Base-by-base conservation (phyloP, 2,888 invertebrate species). In the Synanthedon myopaeformis region DNA sequence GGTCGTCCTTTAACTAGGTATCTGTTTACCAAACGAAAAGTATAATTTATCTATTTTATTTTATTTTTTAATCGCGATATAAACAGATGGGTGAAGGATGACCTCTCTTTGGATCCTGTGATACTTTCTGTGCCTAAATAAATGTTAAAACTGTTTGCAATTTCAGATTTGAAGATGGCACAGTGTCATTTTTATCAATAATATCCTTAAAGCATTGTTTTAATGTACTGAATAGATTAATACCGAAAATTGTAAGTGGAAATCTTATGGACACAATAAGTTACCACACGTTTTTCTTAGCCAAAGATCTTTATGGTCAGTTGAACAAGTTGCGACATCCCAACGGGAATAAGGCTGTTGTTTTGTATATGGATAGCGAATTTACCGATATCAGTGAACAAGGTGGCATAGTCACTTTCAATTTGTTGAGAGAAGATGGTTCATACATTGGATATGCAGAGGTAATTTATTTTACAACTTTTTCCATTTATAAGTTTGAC, bases 81-180 rank as follows among this genome's bases (percentile, higher is more conserved):
- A 23, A 23, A 23, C 23, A 23, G 23, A 23, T 23, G 4, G 23
- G 5, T 23, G 23, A 23, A 5, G 23, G 23, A 23, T 1, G 23
- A 23, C 5, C 4, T 23, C 23, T 23, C 23, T 5, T 5, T 0
- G 5, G 5, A 5, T 4, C 23, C 3, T 23, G 12, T 8, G 12
- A 19, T 45, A 45, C 45, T 45, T 45, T n/a, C 8, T 10, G 35
- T 35, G 5, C 8, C 8, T 35, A 35, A 35, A 35, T 35, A 35
- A 35, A 35, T 35, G 35, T 35, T 35, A 35, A 5, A 35, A 35
- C 23, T 49, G 51, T 41, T 55, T 61, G 55, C 41, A 48, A 58
- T 84, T 79, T 17, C 77, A 95, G 95, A 62, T 96, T 97, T 82
- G 98, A 99, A 89, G 98, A 98, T 87, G 99, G 99, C 3, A 97